phyloP scores from a whole-genome alignment of 2,113 vertebrate genomes.

The Platichthys stellatus region DNA sequence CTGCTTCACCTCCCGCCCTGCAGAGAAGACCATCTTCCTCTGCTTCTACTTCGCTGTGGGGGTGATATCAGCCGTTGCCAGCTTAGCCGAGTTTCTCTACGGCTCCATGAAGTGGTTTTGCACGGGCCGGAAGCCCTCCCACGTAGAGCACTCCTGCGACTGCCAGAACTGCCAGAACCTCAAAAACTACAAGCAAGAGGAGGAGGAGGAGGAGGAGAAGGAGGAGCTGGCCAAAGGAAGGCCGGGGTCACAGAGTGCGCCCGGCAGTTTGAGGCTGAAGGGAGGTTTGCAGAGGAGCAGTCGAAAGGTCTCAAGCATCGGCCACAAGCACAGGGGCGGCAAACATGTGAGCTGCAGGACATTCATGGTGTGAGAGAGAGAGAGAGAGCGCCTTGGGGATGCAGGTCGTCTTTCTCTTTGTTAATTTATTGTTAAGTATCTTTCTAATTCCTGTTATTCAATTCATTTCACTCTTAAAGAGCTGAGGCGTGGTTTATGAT shows the following conservation, averaged over 20 bases:
- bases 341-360: slow-evolving; percentile 30
- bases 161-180: slow-evolving; percentile 43
- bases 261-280: slow-evolving; percentile 30
- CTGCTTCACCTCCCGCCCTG: slow-evolving; percentile 93
- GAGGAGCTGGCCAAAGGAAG: background rate
- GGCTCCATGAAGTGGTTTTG: slow-evolving; percentile 82
- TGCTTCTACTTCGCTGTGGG: slow-evolving; percentile 92
- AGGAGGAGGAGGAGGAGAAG: background rate
- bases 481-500: background rate
- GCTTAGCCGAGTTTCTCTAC: slow-evolving; percentile 85
- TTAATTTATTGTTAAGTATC: background rate
- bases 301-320: slow-evolving; percentile 31
- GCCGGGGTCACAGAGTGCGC: accelerated
- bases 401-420: background rate
- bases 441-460: background rate
- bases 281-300: slow-evolving; percentile 18
- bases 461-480: background rate
- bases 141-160: background rate
- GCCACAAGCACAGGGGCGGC: slow-evolving; percentile 20
- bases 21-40: slow-evolving; percentile 93
- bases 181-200: slow-evolving; percentile 2
- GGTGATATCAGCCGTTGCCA: slow-evolving; percentile 85
- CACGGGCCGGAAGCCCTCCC: accelerated
- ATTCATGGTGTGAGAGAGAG: slow-evolving; percentile 55
- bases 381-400: slow-evolving; percentile 16